Evolutionary conservation across 1,140 invertebrate genomes (phyloP).

Genomic region (Drosophila equinoxialis): DNA sequence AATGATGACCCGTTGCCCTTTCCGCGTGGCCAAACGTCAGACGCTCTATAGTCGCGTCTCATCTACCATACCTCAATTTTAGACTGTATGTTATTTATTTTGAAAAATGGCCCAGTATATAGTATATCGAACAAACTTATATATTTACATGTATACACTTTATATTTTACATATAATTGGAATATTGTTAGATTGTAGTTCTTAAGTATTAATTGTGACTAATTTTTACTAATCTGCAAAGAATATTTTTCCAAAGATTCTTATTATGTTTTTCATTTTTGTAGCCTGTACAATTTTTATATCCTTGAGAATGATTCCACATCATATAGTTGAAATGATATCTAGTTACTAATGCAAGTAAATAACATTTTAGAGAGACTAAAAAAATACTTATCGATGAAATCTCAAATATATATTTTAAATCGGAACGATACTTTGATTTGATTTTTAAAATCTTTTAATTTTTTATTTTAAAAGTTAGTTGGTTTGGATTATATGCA

Average conservation of each 20-base stretch:
- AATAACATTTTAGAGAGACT: neutral
- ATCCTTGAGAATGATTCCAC: neutral
- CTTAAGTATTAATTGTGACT: conserved; percentile 2
- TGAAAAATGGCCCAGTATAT: neutral
- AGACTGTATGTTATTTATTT: conserved; percentile 51
- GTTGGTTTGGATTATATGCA: no score
- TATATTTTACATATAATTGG: conserved; percentile 5
- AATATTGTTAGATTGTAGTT: conserved; percentile 4
- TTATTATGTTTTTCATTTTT: neutral
- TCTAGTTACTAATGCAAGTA: neutral
- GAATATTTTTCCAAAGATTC: conserved; percentile 5
- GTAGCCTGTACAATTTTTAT: neutral
- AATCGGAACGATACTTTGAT: no score
- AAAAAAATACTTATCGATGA: conserved; percentile 3
- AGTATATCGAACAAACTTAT: neutral
- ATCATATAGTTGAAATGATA: neutral
- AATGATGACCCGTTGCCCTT: conserved; percentile 81
- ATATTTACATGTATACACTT: neutral
- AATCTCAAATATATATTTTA: conserved; percentile 13
- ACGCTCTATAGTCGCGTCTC: conserved; percentile 62
- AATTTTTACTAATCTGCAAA: neutral
- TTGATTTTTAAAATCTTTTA: no score
- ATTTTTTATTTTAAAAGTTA: no score
- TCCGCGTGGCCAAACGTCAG: conserved; percentile 74
- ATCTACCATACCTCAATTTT: conserved; percentile 70